Evolutionary conservation across 2,888 invertebrate genomes (phyloP), one percentile per base, ranked within the genome.

Genomic region (Herminia tarsipennalis): DNA sequence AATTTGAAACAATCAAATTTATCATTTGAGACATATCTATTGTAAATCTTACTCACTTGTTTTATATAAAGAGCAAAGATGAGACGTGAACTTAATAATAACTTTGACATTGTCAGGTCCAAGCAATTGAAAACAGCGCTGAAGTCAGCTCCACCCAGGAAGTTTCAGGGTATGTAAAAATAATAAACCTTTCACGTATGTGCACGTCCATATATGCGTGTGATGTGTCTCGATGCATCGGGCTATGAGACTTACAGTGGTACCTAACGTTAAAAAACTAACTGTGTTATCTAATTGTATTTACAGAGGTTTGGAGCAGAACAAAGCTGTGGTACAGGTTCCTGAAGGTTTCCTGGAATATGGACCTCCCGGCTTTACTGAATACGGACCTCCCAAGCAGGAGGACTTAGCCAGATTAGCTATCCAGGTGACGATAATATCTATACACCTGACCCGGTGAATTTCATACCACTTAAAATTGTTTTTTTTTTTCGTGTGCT

Each of bases 321-420:
- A n/a, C n/a, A n/a, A n/a, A n/a, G n/a, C n/a, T n/a, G n/a, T n/a
- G n/a, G n/a, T n/a, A 22, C 70, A 78, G 42, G 67, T 57, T 0
- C 88, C 87, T 0, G 87, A 85, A 71, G 88, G 88, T 1, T 90
- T 92, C 56, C 61, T 89, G 1, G 91, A 92, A 51, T 92, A 92
- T 33, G 91, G 91, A 10, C 90, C 89, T 8, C 90, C 90, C 1
- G 90, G 90, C 5, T 90, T 89, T 68, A 82, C 67, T 51, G 88
- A 89, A 38, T 90, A 90, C 40, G 90, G 89, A 46, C 88, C 88
- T 1, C 90, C 90, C 1, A 86, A 85, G 34, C 74, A 62, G 2
- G 76, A 70, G 1, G 68, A 73, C 1, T 55, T 76, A 0, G 48
- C 69, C 2, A 75, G 65, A 33, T 40, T 66, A 20, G 56, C 58